phyloP scores from a whole-genome alignment of 2,113 vertebrate species.

The Vimba vimba region DNA sequence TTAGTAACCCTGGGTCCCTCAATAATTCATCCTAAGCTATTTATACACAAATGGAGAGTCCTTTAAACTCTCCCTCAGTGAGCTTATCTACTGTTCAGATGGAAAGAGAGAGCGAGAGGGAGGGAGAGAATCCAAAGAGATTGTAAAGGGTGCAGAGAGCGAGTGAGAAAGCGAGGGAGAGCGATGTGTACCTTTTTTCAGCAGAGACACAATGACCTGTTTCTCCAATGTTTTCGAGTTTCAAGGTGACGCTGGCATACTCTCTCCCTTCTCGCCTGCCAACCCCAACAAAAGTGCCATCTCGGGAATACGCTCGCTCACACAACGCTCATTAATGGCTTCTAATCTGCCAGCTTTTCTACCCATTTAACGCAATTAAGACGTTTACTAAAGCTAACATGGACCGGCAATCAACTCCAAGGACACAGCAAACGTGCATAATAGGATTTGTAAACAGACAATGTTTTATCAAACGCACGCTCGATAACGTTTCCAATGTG shows the following conservation, averaged over 20 bases:
- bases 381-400: slow-evolving; percentile 79
- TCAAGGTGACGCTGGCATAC: slow-evolving; percentile 75
- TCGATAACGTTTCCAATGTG: slow-evolving; percentile 17
- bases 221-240: slow-evolving; percentile 70
- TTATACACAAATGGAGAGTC: slow-evolving; percentile 82
- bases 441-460: slow-evolving; percentile 67
- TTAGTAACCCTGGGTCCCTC: slow-evolving; percentile 81
- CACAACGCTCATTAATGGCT: slow-evolving; percentile 77
- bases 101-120: slow-evolving; percentile 50
- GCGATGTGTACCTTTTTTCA: slow-evolving; percentile 62
- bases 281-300: slow-evolving; percentile 76
- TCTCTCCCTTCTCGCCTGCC: slow-evolving; percentile 63
- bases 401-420: slow-evolving; percentile 72
- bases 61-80: slow-evolving; percentile 79
- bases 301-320: slow-evolving; percentile 73
- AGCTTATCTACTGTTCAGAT: slow-evolving; percentile 77
- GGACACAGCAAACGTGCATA: slow-evolving; percentile 74
- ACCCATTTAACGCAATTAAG: slow-evolving; percentile 81
- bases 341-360: slow-evolving; percentile 76
- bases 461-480: slow-evolving; percentile 41
- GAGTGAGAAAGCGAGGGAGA: slow-evolving; percentile 25
- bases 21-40: slow-evolving; percentile 84
- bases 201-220: slow-evolving; percentile 71
- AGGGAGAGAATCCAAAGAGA: slow-evolving; percentile 22
- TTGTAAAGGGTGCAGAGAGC: slow-evolving; percentile 1